Evolutionary conservation across 2,888 invertebrate species (phyloP).

Genomic region (Ormyrus thymus): DNA sequence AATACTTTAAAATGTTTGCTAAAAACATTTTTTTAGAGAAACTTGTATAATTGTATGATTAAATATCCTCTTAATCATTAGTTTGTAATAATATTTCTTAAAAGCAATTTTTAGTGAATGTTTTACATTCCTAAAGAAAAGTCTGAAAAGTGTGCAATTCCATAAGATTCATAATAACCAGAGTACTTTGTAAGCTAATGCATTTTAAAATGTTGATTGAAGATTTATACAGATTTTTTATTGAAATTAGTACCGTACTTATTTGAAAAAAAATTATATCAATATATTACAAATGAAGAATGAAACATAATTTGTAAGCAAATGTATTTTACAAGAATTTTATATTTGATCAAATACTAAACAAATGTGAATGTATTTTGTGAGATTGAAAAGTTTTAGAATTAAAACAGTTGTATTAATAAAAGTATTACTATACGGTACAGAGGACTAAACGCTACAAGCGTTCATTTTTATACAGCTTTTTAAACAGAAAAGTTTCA

Average conservation of each 20-base stretch:
- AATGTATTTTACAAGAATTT: slow-evolving; percentile 27
- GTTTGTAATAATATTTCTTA: slow-evolving; percentile 33
- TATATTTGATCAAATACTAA: slow-evolving; percentile 24
- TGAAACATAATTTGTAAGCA: slow-evolving; percentile 27
- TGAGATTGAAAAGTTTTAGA: slow-evolving; percentile 47
- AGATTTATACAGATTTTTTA: slow-evolving; percentile 33
- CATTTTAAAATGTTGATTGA: slow-evolving; percentile 37
- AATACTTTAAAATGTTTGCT: slow-evolving; percentile 5
- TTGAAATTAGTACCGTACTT: slow-evolving; percentile 46
- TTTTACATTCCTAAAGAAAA: slow-evolving; percentile 38
- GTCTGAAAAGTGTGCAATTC: slow-evolving; percentile 53
- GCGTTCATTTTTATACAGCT: slow-evolving; percentile 52
- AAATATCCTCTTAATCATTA: slow-evolving; percentile 16
- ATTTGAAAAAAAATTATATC: slow-evolving; percentile 37
- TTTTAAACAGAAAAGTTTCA: slow-evolving; percentile 49
- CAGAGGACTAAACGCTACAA: slow-evolving; percentile 38
- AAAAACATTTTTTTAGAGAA: slow-evolving; percentile 13
- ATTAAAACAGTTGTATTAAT: slow-evolving; percentile 48
- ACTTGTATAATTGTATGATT: neutral
- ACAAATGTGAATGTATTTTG: slow-evolving; percentile 31
- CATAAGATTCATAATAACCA: slow-evolving; percentile 41
- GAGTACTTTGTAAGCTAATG: slow-evolving; percentile 36
- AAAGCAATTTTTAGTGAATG: slow-evolving; percentile 35
- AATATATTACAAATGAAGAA: slow-evolving; percentile 23
- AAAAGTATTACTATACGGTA: slow-evolving; percentile 53